These are phyloP conservation scores for Nesidiocoris tenuis DNA, from an alignment of 2,888 invertebrate species.

Conservation along the genomic window DNA sequence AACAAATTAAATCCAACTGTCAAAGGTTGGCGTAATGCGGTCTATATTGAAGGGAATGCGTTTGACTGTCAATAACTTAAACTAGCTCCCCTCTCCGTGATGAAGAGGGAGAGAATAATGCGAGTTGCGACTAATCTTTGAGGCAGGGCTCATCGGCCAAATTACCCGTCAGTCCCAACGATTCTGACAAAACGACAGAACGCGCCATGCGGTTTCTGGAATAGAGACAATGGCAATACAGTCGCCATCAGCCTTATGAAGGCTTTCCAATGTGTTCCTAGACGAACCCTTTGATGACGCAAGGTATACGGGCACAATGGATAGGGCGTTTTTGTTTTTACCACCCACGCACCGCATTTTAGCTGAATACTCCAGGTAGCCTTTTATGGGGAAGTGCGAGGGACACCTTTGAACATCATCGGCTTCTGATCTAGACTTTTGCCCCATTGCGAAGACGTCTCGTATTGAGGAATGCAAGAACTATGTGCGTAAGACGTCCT, in stretches of 20 bases:
- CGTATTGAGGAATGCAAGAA: neutral
- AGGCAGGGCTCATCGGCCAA: neutral
- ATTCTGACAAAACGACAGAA: neutral
- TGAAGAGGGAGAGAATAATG: too few species aligned
- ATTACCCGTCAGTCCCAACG: neutral
- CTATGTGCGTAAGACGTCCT: neutral
- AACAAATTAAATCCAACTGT: too few species aligned
- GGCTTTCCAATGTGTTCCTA: neutral
- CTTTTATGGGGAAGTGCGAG: neutral
- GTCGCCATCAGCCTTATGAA: neutral
- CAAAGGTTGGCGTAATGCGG: too few species aligned
- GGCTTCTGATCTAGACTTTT: constrained; percentile 1
- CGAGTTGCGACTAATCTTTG: neutral
- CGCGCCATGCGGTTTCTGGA: neutral
- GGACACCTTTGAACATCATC: neutral
- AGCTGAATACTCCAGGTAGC: neutral
- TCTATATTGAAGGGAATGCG: too few species aligned
- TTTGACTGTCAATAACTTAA: too few species aligned
- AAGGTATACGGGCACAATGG: neutral
- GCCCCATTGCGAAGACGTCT: neutral
- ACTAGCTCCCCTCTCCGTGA: too few species aligned
- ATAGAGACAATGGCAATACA: neutral
- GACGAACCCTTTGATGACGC: neutral
- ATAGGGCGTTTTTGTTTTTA: neutral
- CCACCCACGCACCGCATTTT: neutral